Percentiles rank a stretch among this genome's conserved stretches.
These are phyloP conservation scores for Brachyalestes nurse DNA, from an alignment of 2,797 vertebrate genomes.

Conservation along the genomic window DNA sequence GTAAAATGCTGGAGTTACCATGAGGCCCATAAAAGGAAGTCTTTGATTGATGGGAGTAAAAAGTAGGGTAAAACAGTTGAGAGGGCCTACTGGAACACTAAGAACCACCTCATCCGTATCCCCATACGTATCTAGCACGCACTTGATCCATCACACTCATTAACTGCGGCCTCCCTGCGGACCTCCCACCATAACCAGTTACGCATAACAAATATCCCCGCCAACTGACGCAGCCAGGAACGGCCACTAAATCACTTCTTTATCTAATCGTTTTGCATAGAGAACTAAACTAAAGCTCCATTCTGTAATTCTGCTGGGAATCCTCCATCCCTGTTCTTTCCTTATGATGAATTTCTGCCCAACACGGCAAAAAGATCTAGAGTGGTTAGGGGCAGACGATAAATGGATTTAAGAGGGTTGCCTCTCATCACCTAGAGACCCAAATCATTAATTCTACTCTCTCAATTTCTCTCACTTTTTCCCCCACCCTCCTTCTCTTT, in stretches of 20 bases:
- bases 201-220: slow-evolving; percentile 42
- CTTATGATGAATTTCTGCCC: slow-evolving; percentile 38
- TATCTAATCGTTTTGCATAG: slow-evolving; percentile 30
- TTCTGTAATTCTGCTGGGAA: slow-evolving; percentile 35
- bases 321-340: slow-evolving; percentile 21
- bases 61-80: background rate
- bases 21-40: background rate
- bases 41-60: slow-evolving; percentile 16
- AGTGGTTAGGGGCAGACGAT: slow-evolving; percentile 41
- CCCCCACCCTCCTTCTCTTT: background rate
- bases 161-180: slow-evolving; percentile 30
- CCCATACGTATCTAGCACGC: background rate
- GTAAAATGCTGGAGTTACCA: background rate
- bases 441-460: slow-evolving; percentile 49
- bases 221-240: slow-evolving; percentile 27
- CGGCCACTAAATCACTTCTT: slow-evolving; percentile 32
- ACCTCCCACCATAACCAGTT: slow-evolving; percentile 26
- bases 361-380: slow-evolving; percentile 41
- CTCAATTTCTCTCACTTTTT: slow-evolving; percentile 19
- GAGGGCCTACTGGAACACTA: slow-evolving; percentile 16
- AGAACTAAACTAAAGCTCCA: slow-evolving; percentile 26
- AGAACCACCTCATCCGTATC: slow-evolving; percentile 25
- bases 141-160: slow-evolving; percentile 36
- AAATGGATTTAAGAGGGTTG: slow-evolving; percentile 46
- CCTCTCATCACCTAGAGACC: slow-evolving; percentile 39